phyloP scores from a whole-genome alignment of 1,140 invertebrate species.

The Drosophila seguyi region DNA sequence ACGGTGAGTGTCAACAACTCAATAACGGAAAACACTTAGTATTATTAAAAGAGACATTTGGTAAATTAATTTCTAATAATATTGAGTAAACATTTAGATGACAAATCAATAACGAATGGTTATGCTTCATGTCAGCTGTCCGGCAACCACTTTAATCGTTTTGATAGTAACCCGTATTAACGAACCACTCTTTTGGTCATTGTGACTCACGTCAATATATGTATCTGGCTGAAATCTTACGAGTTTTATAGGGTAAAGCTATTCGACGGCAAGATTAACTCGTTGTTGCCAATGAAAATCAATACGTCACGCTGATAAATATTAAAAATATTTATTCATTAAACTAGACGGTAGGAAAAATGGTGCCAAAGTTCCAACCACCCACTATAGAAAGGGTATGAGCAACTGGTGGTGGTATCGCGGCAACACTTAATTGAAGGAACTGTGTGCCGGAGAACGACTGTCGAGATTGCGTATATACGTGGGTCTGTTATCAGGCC shows the following conservation, averaged over 20 bases:
- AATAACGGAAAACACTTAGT: neutral
- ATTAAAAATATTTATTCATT: conserved; percentile 21
- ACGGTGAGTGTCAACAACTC: neutral
- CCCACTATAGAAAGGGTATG: conserved; percentile 34
- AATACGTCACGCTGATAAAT: conserved; percentile 51
- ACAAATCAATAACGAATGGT: neutral
- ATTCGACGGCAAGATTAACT: conserved; percentile 20
- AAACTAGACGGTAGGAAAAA: neutral
- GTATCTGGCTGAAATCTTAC: neutral
- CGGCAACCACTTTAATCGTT: conserved; percentile 2
- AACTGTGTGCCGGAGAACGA: conserved; percentile 40
- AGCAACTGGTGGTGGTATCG: conserved; percentile 32
- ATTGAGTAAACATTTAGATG: neutral
- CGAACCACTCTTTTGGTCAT: neutral
- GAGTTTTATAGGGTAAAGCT: conserved; percentile 5
- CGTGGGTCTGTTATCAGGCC: conserved; percentile 40
- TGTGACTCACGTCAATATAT: conserved; percentile 19
- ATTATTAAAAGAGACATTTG: neutral
- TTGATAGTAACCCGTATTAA: neutral
- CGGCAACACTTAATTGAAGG: conserved; percentile 51
- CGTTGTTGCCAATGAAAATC: conserved; percentile 20
- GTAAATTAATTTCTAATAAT: neutral
- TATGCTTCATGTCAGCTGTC: neutral
- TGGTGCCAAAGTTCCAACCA: conserved; percentile 38
- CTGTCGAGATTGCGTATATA: conserved; percentile 62